A percentile compares a stretch with the other conserved stretches of the same genome.
phyloP scores from a whole-genome alignment of 2,113 vertebrate genomes.

The Ictidomys tridecemlineatus region DNA sequence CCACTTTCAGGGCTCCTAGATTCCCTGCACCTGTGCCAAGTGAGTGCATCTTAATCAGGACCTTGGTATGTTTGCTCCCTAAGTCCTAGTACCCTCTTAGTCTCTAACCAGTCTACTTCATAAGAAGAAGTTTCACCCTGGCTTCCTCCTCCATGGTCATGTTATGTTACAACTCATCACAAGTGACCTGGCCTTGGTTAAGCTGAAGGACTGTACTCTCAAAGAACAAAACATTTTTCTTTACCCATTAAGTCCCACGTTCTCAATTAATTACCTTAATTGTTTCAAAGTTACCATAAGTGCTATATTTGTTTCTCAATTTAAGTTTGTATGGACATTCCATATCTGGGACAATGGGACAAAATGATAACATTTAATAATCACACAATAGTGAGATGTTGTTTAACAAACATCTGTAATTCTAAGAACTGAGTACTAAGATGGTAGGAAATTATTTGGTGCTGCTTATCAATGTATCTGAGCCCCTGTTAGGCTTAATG shows the following conservation, averaged over 20 bases:
- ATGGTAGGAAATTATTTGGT: not conserved
- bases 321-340: too few relatives aligned
- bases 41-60: not conserved
- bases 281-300: too few relatives aligned
- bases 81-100: not conserved
- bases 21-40: not conserved
- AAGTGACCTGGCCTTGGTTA: not conserved
- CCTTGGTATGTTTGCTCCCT: not conserved
- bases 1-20: not conserved
- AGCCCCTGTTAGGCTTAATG: not conserved
- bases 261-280: too few relatives aligned
- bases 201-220: not conserved
- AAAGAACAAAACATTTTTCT: not conserved
- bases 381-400: too few relatives aligned
- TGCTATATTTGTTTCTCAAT: too few relatives aligned
- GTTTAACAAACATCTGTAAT: constrained; percentile 1
- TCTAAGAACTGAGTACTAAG: not conserved
- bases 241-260: not conserved
- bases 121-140: not conserved
- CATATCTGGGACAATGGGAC: too few relatives aligned
- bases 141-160: not conserved
- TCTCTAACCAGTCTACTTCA: not conserved
- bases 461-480: not conserved
- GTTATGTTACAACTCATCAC: not conserved
- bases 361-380: not conserved